phyloP scores from a whole-genome alignment of 2,888 invertebrate genomes.

The Orchesellides sinensis region DNA sequence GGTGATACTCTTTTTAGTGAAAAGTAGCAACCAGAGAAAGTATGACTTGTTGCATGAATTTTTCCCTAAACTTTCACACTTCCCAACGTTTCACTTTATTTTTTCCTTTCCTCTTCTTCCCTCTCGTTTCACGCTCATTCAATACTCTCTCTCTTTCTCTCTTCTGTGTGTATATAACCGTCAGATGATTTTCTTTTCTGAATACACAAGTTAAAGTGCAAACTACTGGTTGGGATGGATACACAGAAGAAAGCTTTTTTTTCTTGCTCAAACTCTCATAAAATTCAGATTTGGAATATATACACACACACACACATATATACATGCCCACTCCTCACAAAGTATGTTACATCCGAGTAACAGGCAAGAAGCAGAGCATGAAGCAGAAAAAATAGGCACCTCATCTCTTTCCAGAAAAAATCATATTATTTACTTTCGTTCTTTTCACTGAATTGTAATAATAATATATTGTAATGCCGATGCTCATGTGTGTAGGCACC shows the following conservation, averaged over 20 bases:
- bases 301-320: not conserved
- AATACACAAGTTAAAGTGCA: not conserved
- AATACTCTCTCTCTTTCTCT: too few species aligned
- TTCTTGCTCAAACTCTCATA: constrained; percentile 29
- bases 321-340: not conserved
- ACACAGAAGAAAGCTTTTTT: too few species aligned
- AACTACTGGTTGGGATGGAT: not conserved
- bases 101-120: constrained; percentile 14
- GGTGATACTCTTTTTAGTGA: not conserved
- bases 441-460: constrained; percentile 48
- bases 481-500: not conserved
- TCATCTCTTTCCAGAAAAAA: constrained; percentile 43
- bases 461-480: not conserved
- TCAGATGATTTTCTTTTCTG: not conserved
- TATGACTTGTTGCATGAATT: constrained; percentile 65
- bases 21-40: constrained; percentile 14
- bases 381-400: constrained; percentile 60
- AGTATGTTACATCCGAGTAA: constrained; percentile 1
- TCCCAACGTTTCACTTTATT: constrained; percentile 54
- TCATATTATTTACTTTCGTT: constrained; percentile 57
- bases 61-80: constrained; percentile 58
- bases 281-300: constrained; percentile 35
- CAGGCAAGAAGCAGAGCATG: constrained; percentile 49
- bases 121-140: constrained; percentile 24
- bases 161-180: too few species aligned